A percentile compares a stretch with the other conserved stretches of the same genome.
phyloP scores from a whole-genome alignment of 1,140 invertebrate species.

The Pachypeltis micranthus region DNA sequence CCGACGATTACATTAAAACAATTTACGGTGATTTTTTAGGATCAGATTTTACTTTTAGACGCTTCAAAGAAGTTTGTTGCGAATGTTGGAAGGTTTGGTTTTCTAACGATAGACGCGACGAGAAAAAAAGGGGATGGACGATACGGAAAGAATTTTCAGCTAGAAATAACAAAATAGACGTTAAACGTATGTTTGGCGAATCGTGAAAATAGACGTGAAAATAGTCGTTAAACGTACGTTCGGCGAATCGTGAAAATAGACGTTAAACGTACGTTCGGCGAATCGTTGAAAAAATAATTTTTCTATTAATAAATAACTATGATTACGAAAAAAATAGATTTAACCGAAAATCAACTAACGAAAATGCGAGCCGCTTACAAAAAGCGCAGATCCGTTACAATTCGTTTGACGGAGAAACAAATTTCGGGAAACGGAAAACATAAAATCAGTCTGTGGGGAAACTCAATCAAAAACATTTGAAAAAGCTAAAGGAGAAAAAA shows the following conservation, averaged over 20 bases:
- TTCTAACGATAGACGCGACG: background rate
- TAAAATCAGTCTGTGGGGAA: too few relatives aligned
- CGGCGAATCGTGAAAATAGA: background rate
- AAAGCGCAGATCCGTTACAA: too few relatives aligned
- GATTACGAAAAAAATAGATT: background rate
- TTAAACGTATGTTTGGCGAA: background rate
- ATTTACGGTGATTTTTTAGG: too few relatives aligned
- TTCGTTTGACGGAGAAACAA: too few relatives aligned
- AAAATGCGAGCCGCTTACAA: too few relatives aligned
- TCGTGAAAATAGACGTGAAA: too few relatives aligned
- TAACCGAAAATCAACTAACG: too few relatives aligned
- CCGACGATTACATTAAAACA: too few relatives aligned
- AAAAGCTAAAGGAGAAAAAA: too few relatives aligned
- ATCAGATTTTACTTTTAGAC: background rate
- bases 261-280: background rate
- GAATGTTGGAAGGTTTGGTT: slow-evolving; percentile 1
- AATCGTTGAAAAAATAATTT: background rate
- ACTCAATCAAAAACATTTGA: too few relatives aligned
- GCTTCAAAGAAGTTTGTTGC: background rate
- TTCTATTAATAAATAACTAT: background rate
- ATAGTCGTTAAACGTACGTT: background rate
- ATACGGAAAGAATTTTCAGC: slow-evolving; percentile 2
- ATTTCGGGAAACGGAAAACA: too few relatives aligned
- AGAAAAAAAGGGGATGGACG: background rate
- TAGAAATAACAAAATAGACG: background rate